phyloP scores from a whole-genome alignment of 2,797 vertebrate species.

The Monodelphis domestica region DNA sequence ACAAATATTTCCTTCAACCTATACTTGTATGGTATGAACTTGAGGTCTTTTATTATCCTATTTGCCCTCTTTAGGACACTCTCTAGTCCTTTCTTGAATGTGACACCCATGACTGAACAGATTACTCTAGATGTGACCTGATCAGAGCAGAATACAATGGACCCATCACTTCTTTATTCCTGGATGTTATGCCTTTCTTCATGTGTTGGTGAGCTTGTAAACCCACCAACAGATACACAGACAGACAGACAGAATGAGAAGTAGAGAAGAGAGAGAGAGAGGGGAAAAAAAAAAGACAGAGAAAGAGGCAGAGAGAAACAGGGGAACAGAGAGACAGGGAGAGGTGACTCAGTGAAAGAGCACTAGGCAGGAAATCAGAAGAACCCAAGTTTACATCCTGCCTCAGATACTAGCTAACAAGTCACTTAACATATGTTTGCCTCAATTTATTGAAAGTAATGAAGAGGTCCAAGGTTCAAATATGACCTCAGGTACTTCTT shows the following conservation, averaged over 20 bases:
- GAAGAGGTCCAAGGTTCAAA: no score
- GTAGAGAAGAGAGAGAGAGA: no score
- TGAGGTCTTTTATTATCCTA: neutral
- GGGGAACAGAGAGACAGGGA: neutral
- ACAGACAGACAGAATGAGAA: accelerated
- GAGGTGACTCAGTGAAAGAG: no score
- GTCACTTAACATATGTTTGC: no score
- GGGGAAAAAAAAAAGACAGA: accelerated
- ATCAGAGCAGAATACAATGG: neutral
- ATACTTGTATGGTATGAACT: neutral
- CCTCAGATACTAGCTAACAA: no score
- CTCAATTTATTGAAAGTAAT: no score
- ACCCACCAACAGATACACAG: no score
- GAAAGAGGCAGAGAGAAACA: no score
- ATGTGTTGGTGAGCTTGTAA: neutral
- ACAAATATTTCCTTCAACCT: neutral
- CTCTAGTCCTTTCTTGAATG: neutral
- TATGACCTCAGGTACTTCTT: no score
- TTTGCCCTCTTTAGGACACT: neutral
- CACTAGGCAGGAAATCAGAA: no score
- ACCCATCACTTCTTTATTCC: neutral
- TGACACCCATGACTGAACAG: neutral
- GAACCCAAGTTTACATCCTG: no score
- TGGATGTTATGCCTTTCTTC: neutral
- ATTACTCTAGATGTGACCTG: neutral